Percentiles rank a stretch among this genome's conserved stretches.
Evolutionary conservation across 2,797 vertebrate genomes (phyloP).

Genomic region (Geotrypetes seraphini): DNA sequence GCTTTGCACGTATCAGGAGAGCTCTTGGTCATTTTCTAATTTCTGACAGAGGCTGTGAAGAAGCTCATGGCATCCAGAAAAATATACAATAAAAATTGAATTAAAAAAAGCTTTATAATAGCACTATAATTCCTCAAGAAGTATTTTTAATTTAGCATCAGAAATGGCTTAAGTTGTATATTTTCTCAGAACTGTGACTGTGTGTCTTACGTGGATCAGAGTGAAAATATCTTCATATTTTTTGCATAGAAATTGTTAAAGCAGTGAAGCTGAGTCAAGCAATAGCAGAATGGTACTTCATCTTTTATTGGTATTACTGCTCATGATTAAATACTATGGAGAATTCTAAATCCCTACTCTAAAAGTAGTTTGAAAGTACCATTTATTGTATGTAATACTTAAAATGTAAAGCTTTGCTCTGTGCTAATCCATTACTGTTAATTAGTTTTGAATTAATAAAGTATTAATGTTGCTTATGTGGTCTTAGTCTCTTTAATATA

Average conservation of each 20-base stretch:
- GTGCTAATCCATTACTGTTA: constrained; percentile 10
- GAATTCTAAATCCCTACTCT: constrained; percentile 20
- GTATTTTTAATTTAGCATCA: too few relatives aligned
- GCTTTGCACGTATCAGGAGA: too few relatives aligned
- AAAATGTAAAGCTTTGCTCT: constrained; percentile 7
- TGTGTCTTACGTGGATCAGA: not conserved
- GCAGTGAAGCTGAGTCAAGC: constrained; percentile 5
- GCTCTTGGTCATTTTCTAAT: too few relatives aligned
- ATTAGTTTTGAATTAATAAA: constrained; percentile 23
- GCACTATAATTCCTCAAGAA: too few relatives aligned
- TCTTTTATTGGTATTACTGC: constrained; percentile 25
- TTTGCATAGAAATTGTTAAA: constrained; percentile 1
- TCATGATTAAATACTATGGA: constrained; percentile 27
- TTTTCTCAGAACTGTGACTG: not conserved
- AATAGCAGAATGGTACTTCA: constrained; percentile 8
- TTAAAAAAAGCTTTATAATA: too few relatives aligned
- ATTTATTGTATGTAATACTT: constrained; percentile 20
- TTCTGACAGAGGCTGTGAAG: too few relatives aligned
- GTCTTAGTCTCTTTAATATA: constrained; percentile 2
- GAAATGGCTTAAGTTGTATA: fast-evolving
- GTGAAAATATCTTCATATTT: constrained; percentile 5
- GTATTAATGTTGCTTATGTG: not conserved
- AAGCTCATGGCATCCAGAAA: too few relatives aligned
- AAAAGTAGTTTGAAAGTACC: constrained; percentile 13
- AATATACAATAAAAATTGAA: too few relatives aligned